A percentile compares a stretch with the other conserved stretches of the same genome.
Evolutionary conservation across 2,797 vertebrate genomes (phyloP).

Genomic region (Falco novaeseelandiae): DNA sequence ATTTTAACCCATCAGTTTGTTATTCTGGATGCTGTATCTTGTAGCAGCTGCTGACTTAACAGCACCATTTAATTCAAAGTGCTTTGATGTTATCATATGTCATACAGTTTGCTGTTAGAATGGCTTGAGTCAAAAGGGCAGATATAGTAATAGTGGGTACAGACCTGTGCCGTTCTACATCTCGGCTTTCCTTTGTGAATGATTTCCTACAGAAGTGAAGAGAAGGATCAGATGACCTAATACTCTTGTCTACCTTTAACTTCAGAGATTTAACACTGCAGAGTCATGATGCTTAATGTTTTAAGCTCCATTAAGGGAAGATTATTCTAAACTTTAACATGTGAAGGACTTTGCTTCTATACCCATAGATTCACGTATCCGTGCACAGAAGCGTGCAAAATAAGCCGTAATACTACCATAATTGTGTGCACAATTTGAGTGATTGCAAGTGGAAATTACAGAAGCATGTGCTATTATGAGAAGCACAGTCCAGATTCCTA

Average conservation of each 20-base stretch:
- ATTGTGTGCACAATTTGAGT: neutral
- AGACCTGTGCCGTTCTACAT: neutral
- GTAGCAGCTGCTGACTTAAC: neutral
- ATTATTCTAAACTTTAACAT: slow-evolving; percentile 23
- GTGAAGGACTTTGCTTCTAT: neutral
- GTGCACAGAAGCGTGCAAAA: neutral
- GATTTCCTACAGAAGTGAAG: neutral
- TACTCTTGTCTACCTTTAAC: neutral
- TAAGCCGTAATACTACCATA: neutral
- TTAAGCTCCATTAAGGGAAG: slow-evolving; percentile 24
- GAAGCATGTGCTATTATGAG: neutral
- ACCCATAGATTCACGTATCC: neutral
- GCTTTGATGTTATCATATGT: neutral
- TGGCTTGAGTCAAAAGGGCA: neutral
- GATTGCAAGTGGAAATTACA: neutral
- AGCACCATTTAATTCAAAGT: neutral
- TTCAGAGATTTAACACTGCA: neutral
- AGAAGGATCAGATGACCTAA: neutral
- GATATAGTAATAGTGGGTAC: neutral
- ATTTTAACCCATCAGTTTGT: neutral
- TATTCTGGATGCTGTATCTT: neutral
- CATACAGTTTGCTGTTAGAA: neutral
- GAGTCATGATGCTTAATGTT: neutral
- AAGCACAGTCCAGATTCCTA: neutral
- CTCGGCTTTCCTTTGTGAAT: neutral